phyloP scores from a whole-genome alignment of 2,797 vertebrate genomes.

The Cynodonichthys magdalenae region DNA sequence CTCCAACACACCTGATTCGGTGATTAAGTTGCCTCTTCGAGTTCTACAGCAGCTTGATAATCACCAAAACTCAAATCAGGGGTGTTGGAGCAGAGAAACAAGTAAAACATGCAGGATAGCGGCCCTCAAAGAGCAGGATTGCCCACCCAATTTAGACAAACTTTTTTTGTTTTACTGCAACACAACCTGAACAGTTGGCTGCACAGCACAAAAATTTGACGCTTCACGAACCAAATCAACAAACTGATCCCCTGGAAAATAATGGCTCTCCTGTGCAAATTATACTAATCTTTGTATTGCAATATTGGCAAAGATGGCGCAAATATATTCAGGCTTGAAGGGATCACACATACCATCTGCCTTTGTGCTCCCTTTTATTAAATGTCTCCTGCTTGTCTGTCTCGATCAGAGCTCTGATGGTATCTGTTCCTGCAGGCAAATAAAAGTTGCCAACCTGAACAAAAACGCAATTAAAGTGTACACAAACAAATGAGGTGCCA shows the following conservation, averaged over 20 bases:
- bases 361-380: background rate
- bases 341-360: background rate
- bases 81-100: too few relatives aligned
- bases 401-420: slow-evolving; percentile 42
- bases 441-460: slow-evolving; percentile 29
- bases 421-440: slow-evolving; percentile 44
- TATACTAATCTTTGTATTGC: background rate
- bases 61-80: too few relatives aligned
- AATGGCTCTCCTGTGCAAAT: background rate
- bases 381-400: slow-evolving; percentile 21
- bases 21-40: too few relatives aligned
- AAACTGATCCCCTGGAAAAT: background rate
- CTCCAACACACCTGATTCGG: too few relatives aligned
- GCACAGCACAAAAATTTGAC: background rate
- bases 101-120: too few relatives aligned
- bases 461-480: slow-evolving; percentile 16
- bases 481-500: background rate
- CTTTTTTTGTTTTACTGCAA: background rate
- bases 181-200: background rate
- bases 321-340: background rate
- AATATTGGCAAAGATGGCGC: background rate
- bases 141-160: too few relatives aligned
- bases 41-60: too few relatives aligned
- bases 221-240: background rate
- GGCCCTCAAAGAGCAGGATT: too few relatives aligned